Conservation (phyloP, 1,140 invertebrate species). For the Potamilus streckersoni region DNA sequence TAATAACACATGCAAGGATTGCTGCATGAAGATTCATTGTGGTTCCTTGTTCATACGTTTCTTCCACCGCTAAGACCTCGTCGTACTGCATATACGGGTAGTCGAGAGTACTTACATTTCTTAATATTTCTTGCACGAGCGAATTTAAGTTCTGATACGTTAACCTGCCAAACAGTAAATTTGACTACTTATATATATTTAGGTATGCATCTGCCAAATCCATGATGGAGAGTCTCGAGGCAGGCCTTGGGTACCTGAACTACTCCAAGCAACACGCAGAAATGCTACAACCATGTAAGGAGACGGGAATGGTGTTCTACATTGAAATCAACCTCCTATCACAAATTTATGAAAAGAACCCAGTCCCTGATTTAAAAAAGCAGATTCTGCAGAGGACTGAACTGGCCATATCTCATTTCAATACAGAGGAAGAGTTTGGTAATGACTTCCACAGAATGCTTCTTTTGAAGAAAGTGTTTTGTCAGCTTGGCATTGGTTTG, state of each 20-base stretch:
- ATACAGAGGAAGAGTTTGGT: conserved; percentile 10
- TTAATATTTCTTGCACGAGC: no score
- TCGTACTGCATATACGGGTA: no score
- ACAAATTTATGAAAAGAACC: conserved; percentile 18
- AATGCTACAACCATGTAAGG: conserved; percentile 12
- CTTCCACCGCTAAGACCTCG: no score
- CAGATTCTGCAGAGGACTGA: conserved; percentile 14
- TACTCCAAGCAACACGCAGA: conserved; percentile 23
- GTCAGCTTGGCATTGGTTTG: conserved; percentile 22
- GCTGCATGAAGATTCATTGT: no score
- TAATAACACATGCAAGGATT: no score
- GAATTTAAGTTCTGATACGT: no score
- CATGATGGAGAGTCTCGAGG: conserved; percentile 10
- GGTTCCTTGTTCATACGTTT: no score
- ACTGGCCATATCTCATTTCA: conserved; percentile 18
- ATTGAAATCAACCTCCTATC: conserved; percentile 20
- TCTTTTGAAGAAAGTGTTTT: conserved; percentile 20
- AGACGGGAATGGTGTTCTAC: conserved; percentile 27
- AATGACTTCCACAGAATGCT: conserved; percentile 22
- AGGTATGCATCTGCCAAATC: conserved; percentile 20
- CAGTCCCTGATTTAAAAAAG: conserved; percentile 9
- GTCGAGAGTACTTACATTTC: no score
- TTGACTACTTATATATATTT: background rate
- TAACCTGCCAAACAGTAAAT: no score
- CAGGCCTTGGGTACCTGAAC: conserved; percentile 13